These are phyloP conservation scores for Macrotus californicus DNA, from an alignment of 2,113 vertebrate genomes.

Conservation along the genomic window DNA sequence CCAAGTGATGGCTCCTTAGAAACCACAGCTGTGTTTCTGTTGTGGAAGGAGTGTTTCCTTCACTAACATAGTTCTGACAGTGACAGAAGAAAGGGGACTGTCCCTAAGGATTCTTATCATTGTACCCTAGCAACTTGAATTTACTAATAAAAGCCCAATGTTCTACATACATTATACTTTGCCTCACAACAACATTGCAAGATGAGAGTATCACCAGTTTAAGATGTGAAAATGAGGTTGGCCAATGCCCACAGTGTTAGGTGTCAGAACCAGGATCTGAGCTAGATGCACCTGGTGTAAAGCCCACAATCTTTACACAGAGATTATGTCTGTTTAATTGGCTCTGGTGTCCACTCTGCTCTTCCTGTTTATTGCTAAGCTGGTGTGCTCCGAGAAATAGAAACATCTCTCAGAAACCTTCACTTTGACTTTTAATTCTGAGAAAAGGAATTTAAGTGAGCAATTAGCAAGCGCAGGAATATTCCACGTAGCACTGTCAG, in stretches of 20 bases:
- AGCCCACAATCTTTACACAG: neutral
- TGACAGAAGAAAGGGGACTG: constrained; percentile 24
- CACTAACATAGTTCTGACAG: neutral
- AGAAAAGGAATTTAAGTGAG: neutral
- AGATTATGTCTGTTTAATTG: neutral
- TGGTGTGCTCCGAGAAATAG: neutral
- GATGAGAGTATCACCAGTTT: neutral
- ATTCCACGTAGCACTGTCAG: neutral
- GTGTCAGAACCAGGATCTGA: neutral
- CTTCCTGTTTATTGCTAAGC: neutral
- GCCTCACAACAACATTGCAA: neutral
- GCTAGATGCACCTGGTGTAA: neutral
- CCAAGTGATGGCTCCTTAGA: constrained; percentile 29
- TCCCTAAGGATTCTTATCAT: constrained; percentile 36
- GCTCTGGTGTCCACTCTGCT: neutral
- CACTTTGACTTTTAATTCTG: neutral
- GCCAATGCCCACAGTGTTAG: neutral
- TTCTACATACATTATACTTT: neutral
- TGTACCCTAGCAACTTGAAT: constrained; percentile 36
- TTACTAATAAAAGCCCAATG: constrained; percentile 11
- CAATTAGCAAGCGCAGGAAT: neutral
- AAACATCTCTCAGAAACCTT: constrained; percentile 2
- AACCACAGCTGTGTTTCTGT: neutral
- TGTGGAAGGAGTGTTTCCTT: neutral
- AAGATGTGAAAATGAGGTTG: neutral